These are phyloP conservation scores for Salarias fasciatus DNA, from an alignment of 2,797 vertebrate species.

Conservation along the genomic window DNA sequence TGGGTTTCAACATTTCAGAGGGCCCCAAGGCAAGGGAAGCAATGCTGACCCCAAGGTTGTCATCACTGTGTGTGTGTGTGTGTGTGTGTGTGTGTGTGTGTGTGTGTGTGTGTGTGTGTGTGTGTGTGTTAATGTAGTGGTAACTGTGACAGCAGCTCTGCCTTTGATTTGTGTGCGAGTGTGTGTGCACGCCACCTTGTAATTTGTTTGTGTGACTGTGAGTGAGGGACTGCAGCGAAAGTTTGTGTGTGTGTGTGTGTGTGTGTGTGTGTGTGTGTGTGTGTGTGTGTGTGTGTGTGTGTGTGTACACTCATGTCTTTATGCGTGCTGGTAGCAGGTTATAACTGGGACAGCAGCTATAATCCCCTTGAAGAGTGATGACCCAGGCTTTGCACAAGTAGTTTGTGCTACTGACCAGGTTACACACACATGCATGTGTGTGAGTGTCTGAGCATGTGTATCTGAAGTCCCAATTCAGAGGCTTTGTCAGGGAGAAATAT, in stretches of 20 bases:
- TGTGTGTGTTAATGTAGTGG: constrained; percentile 3
- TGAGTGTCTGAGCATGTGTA: neutral
- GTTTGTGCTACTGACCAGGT: constrained; percentile 23
- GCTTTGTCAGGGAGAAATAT: constrained; percentile 50
- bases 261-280: constrained; percentile 2
- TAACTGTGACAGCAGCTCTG: constrained; percentile 14
- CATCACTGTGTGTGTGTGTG: constrained; percentile 5
- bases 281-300: constrained; percentile 10
- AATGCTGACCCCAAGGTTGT: constrained; percentile 37
- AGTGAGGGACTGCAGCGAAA: constrained; percentile 9
- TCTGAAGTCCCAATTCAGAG: constrained; percentile 36
- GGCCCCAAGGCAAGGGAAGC: constrained; percentile 21
- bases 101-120: too few relatives aligned
- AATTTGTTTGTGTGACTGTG: constrained; percentile 5
- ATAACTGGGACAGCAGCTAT: constrained; percentile 46
- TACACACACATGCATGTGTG: neutral
- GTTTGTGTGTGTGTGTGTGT: constrained; percentile 4
- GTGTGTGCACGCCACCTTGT: constrained; percentile 3
- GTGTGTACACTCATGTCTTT: constrained; percentile 4
- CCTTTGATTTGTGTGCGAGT: constrained; percentile 10
- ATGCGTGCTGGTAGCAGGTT: constrained; percentile 15
- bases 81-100: neutral
- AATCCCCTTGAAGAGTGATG: constrained; percentile 63
- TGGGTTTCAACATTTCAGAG: constrained; percentile 36
- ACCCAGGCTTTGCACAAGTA: constrained; percentile 46